A percentile compares a stretch with the other conserved stretches of the same genome.
phyloP scores from a whole-genome alignment of 2,888 invertebrate genomes.

The Luffia ferchaultella region DNA sequence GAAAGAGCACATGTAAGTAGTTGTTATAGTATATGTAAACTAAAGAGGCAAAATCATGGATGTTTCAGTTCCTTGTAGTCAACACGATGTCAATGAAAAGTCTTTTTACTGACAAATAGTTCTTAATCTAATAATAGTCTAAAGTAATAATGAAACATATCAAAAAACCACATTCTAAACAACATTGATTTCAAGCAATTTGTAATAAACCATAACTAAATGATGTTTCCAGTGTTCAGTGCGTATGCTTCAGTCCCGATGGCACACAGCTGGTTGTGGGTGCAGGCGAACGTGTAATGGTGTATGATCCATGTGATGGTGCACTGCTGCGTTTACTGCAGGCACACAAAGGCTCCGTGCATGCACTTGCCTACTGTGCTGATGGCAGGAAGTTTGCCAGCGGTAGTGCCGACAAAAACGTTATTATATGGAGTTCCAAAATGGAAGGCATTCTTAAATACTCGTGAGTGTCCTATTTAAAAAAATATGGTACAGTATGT shows the following conservation, averaged over 20 bases:
- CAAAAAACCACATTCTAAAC: too few species aligned
- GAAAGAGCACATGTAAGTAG: too few species aligned
- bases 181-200: too few species aligned
- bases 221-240: conserved; percentile 95
- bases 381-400: conserved; percentile 98
- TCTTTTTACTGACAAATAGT: too few species aligned
- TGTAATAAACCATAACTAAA: too few species aligned
- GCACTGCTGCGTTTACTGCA: conserved; percentile 90
- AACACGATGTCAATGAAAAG: too few species aligned
- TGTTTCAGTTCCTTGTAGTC: too few species aligned
- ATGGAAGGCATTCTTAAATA: conserved; percentile 96
- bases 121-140: too few species aligned
- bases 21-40: too few species aligned
- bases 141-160: too few species aligned
- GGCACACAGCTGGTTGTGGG: conserved; percentile 94
- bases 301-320: conserved; percentile 93
- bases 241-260: conserved; percentile 95
- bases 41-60: too few species aligned
- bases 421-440: conserved; percentile 97
- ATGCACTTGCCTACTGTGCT: conserved; percentile 89
- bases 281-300: conserved; percentile 92
- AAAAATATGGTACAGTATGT: background rate
- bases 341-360: conserved; percentile 95
- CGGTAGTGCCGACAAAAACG: conserved; percentile 96
- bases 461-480: conserved; percentile 69